These are phyloP conservation scores for Agelastica alni DNA, from an alignment of 2,888 invertebrate genomes.

Conservation along the genomic window DNA sequence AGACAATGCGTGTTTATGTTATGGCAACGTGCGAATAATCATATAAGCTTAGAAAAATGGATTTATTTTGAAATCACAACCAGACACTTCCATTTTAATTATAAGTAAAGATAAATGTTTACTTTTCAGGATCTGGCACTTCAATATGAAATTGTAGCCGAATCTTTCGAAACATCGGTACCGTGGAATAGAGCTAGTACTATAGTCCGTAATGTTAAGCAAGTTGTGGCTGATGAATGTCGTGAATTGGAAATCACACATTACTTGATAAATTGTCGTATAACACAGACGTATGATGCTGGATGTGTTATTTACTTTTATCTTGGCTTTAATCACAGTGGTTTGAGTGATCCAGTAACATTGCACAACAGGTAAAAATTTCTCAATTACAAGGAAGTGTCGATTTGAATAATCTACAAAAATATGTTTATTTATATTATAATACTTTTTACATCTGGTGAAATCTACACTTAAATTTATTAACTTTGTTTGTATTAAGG, in stretches of 20 bases:
- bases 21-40: too few relatives aligned
- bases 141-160: conserved; percentile 85
- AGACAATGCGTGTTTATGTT: too few relatives aligned
- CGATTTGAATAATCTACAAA: too few relatives aligned
- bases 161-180: conserved; percentile 98
- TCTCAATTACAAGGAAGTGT: too few relatives aligned
- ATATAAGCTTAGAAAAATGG: too few relatives aligned
- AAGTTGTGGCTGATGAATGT: conserved; percentile 71
- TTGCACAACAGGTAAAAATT: conserved; percentile 82
- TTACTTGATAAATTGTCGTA: conserved; percentile 76
- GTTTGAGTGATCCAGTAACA: conserved; percentile 81
- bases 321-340: conserved; percentile 51
- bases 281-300: conserved; percentile 96
- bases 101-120: too few relatives aligned
- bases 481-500: too few relatives aligned
- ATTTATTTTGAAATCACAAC: too few relatives aligned
- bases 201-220: conserved; percentile 89
- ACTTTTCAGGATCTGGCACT: conserved; percentile 82
- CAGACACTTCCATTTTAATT: too few relatives aligned
- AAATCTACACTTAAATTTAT: too few relatives aligned
- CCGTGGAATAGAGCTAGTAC: conserved; percentile 89
- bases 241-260: conserved; percentile 62
- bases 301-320: conserved; percentile 90
- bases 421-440: too few relatives aligned
- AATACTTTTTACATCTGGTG: too few relatives aligned